These are phyloP conservation scores for Pantala flavescens DNA, from an alignment of 1,140 invertebrate species.

Conservation along the genomic window DNA sequence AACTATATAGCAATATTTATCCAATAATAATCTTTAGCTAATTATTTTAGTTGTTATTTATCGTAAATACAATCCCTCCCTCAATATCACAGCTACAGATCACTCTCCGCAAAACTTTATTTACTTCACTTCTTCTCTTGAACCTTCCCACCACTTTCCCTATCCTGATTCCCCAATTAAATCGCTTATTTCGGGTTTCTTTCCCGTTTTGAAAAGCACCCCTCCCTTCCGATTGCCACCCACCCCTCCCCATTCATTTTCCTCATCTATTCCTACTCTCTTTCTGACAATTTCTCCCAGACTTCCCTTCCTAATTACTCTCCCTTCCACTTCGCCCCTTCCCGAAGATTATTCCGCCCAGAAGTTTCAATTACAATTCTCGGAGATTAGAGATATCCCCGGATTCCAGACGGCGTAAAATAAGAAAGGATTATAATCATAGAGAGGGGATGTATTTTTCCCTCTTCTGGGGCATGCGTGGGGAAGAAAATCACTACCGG, in stretches of 20 bases:
- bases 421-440: background rate
- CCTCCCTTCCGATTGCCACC: background rate
- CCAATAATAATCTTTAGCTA: too few relatives aligned
- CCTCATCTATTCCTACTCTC: background rate
- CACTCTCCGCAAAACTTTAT: background rate
- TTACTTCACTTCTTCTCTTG: background rate
- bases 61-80: background rate
- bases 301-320: background rate
- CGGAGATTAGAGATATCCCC: constrained; percentile 4
- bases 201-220: background rate
- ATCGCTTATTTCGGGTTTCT: background rate
- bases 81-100: background rate
- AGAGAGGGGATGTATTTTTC: background rate
- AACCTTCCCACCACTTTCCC: background rate
- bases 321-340: background rate
- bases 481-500: too few relatives aligned
- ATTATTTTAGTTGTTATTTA: too few relatives aligned
- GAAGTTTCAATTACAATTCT: constrained; percentile 4
- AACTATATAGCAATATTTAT: too few relatives aligned
- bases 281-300: background rate
- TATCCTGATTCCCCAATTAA: background rate
- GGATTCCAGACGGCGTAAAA: background rate
- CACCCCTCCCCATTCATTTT: background rate
- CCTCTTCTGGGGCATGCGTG: too few relatives aligned
- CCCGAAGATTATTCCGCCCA: background rate